Conservation (phyloP, 2,888 invertebrate species). For the Sympetrum striolatum region DNA sequence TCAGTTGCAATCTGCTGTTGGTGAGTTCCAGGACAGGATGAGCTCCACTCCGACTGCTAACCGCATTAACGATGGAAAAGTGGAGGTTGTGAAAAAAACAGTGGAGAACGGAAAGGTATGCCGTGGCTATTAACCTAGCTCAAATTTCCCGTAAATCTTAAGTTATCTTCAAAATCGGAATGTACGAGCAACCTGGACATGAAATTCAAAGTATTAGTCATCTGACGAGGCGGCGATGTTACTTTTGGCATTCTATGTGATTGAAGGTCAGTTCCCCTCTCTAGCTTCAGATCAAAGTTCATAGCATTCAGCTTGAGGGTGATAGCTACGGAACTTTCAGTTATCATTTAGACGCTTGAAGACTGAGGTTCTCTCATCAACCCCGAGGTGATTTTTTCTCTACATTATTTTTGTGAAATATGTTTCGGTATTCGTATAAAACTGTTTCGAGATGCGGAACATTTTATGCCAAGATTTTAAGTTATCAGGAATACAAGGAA, state of each 20-base stretch:
- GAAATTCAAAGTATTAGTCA: background rate
- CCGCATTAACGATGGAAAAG: background rate
- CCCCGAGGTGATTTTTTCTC: background rate
- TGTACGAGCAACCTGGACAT: background rate
- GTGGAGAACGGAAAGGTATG: background rate
- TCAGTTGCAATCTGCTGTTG: background rate
- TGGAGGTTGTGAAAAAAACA: background rate
- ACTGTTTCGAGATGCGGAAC: background rate
- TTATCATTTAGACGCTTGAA: background rate
- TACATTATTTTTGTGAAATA: background rate
- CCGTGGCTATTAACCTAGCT: background rate
- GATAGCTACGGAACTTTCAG: background rate
- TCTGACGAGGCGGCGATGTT: background rate
- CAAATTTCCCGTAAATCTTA: background rate
- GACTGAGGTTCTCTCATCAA: background rate
- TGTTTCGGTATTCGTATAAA: background rate
- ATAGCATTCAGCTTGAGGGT: background rate
- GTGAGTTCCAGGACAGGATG: background rate
- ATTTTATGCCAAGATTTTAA: background rate
- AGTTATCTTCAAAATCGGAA: background rate
- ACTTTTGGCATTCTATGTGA: background rate
- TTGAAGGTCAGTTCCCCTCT: conserved; percentile 4
- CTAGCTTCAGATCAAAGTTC: background rate
- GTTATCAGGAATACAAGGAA: too few relatives aligned
- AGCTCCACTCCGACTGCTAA: background rate